Percentiles rank a stretch among this genome's conserved stretches.
These are phyloP conservation scores for Ceyx melanurus DNA, from an alignment of 2,113 vertebrate genomes.

Conservation along the genomic window DNA sequence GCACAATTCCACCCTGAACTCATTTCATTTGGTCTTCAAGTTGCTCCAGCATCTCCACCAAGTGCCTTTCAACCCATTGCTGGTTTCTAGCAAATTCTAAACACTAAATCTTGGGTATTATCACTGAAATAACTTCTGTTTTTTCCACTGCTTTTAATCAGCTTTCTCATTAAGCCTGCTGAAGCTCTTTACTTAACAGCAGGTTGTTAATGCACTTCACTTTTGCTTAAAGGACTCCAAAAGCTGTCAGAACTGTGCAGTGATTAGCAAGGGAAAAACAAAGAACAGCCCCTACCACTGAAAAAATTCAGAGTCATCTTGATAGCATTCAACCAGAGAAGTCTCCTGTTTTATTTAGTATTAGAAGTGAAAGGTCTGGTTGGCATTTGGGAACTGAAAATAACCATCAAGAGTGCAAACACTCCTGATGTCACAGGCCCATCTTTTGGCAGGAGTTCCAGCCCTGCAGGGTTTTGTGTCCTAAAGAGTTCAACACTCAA, in stretches of 20 bases:
- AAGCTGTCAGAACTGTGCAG: neutral
- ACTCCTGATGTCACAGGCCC: neutral
- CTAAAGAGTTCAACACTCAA: neutral
- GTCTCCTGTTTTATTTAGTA: neutral
- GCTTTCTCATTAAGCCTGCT: neutral
- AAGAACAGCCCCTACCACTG: neutral
- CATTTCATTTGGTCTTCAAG: neutral
- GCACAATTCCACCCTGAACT: neutral
- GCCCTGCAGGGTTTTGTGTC: neutral
- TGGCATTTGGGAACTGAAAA: neutral
- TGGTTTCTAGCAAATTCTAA: neutral
- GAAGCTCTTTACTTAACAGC: neutral
- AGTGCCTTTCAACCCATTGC: neutral
- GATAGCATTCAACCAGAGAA: neutral
- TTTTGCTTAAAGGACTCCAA: neutral
- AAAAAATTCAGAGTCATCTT: neutral
- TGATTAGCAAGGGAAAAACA: neutral
- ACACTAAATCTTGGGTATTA: neutral
- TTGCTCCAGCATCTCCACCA: neutral
- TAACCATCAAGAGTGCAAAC: neutral
- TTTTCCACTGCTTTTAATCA: neutral
- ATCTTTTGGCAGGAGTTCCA: neutral
- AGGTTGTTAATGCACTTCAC: constrained; percentile 9
- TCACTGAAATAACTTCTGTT: neutral
- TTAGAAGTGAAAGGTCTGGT: neutral